Evolutionary conservation across 2,888 invertebrate genomes (phyloP).

Genomic region (Sycophila texana): DNA sequence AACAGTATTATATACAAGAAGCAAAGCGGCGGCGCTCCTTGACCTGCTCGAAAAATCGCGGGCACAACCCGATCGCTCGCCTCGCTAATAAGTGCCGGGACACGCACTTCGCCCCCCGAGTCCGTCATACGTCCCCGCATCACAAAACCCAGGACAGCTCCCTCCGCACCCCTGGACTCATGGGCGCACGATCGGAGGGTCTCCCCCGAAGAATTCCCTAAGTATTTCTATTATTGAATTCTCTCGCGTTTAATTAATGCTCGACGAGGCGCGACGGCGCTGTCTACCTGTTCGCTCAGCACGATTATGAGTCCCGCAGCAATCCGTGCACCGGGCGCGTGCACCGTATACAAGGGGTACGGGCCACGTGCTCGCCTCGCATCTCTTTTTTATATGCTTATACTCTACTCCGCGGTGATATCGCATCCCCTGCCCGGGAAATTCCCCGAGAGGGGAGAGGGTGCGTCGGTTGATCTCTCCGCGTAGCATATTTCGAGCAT

Average conservation of each 20-base stretch:
- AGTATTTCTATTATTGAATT: slow-evolving; percentile 59
- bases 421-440: not conserved
- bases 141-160: not conserved
- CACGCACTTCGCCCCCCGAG: slow-evolving; percentile 47
- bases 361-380: slow-evolving; percentile 23
- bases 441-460: not conserved
- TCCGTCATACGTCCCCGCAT: slow-evolving; percentile 12
- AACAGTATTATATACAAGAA: not conserved
- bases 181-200: slow-evolving; percentile 19
- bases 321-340: slow-evolving; percentile 14
- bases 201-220: slow-evolving; percentile 47
- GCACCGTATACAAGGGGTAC: not conserved
- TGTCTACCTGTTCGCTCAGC: slow-evolving; percentile 46
- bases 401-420: no score
- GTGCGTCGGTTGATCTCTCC: slow-evolving; percentile 52
- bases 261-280: slow-evolving; percentile 33
- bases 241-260: slow-evolving; percentile 57
- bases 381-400: not conserved
- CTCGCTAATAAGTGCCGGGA: slow-evolving; percentile 35
- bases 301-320: slow-evolving; percentile 47
- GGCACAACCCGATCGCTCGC: slow-evolving; percentile 7
- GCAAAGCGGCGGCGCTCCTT: not conserved
- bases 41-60: not conserved
- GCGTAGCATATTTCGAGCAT: slow-evolving; percentile 64
- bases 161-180: slow-evolving; percentile 6